Base-by-base conservation (phyloP, 1,140 invertebrate species). In the Lethrus apterus region DNA sequence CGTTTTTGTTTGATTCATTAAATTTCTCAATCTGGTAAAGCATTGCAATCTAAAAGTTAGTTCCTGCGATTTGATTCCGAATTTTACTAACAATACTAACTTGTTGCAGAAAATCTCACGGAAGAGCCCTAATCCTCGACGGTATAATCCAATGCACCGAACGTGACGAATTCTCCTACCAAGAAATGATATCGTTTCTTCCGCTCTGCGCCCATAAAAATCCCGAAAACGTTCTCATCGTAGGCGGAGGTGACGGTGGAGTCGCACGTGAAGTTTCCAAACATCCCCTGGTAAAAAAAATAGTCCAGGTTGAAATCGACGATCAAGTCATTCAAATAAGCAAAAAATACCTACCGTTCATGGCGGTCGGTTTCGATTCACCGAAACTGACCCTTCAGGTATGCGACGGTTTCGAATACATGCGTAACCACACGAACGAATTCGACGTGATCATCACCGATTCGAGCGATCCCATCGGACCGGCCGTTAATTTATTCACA, bases 391-490 rank as follows among this genome's bases (percentile, higher is more conserved):
- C 70, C 0, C 62, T 98, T 1, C 78, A 87, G 56, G 81, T 98
- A 31, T 88, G 86, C 1, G 95, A 99, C 68, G 96, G 96, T 0
- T 93, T 95, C 62, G 84, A 95, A 55, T 99, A 93, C 65, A 85
- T 99, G 77, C 84, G 86, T 52, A 77, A 86, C 24, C 90, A 94
- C 56, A 71, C 74, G 34, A 75, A 81, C 20, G 80, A 90, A 69
- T 99, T 93, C 70, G 95, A 98, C 72, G 86, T 99, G 17, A 95
- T 99, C 42, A 97, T 99, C 23, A 99, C 96, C 0, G 96, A 99
- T 64, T 96, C 93, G 32, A 95, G 92, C 20, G 95, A 98, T 73
- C 95, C 94, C 10, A 76, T 96, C 26, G 95, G 86, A 8, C 84
- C 86, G 1, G 84, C 84, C 0, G 76, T 78, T 15, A 78, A 70